phyloP scores from a whole-genome alignment of 1,140 invertebrate genomes.

The Oryzaephilus surinamensis region DNA sequence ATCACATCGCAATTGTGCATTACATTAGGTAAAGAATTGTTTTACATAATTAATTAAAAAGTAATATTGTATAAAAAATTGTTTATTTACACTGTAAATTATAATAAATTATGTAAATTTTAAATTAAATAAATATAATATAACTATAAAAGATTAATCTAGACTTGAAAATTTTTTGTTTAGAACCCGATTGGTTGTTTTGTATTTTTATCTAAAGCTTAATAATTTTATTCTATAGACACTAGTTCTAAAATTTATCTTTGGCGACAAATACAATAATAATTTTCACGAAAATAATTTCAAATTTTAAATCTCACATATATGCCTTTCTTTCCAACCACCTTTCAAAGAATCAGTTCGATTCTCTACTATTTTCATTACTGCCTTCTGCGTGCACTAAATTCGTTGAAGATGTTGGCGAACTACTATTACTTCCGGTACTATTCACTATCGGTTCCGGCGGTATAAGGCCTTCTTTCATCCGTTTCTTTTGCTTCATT shows the following conservation, averaged over 20 bases:
- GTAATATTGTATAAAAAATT: constrained; percentile 1
- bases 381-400: constrained; percentile 37
- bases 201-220: too few relatives aligned
- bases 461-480: constrained; percentile 79
- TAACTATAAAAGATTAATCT: constrained; percentile 9
- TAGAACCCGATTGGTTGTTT: too few relatives aligned
- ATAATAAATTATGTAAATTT: constrained; percentile 13
- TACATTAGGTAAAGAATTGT: constrained; percentile 6
- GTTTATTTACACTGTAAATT: too few relatives aligned
- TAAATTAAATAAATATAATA: constrained; percentile 18
- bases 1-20: too few relatives aligned
- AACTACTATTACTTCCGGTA: constrained; percentile 27
- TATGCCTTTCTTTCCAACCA: constrained; percentile 1
- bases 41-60: constrained; percentile 9
- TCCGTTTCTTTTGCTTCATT: constrained; percentile 90
- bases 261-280: constrained; percentile 13
- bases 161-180: constrained; percentile 3
- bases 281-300: constrained; percentile 2
- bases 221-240: too few relatives aligned
- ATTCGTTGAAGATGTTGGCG: constrained; percentile 32
- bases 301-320: neutral
- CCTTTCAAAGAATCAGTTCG: constrained; percentile 36
- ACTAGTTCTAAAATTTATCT: too few relatives aligned
- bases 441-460: constrained; percentile 38
- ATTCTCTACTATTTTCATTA: constrained; percentile 51